A percentile compares a stretch with the other conserved stretches of the same genome.
Conservation (phyloP, 2,888 invertebrate species). For the Norana najaformis region DNA sequence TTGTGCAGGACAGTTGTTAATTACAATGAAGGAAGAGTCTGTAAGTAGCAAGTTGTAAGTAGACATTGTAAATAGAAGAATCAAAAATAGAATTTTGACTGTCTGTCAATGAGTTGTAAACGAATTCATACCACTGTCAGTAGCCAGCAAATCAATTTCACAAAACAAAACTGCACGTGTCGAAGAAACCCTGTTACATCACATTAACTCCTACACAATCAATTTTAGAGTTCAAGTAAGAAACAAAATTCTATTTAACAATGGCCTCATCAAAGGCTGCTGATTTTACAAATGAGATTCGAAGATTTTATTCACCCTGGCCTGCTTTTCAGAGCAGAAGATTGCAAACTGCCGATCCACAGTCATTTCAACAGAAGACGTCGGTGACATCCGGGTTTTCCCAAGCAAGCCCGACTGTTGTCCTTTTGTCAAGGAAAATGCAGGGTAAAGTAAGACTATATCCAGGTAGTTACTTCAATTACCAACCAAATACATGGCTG, state of each 20-base stretch:
- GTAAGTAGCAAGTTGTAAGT: too few species aligned
- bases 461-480: neutral
- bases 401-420: constrained; percentile 49
- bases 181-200: neutral
- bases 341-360: constrained; percentile 90
- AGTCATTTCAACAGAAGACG: constrained; percentile 63
- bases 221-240: neutral
- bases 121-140: too few species aligned
- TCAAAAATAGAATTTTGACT: too few species aligned
- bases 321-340: constrained; percentile 83
- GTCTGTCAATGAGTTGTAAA: too few species aligned
- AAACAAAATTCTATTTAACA: neutral
- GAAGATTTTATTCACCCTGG: constrained; percentile 51
- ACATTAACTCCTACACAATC: too few species aligned
- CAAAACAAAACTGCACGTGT: neutral
- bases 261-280: neutral
- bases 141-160: neutral
- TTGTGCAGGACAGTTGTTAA: too few species aligned
- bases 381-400: constrained; percentile 57
- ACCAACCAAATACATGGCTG: neutral
- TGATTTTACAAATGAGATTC: neutral
- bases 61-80: too few species aligned
- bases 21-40: too few species aligned
- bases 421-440: neutral
- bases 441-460: neutral